These are phyloP conservation scores for Neofelis nebulosa DNA, from an alignment of 2,113 vertebrate genomes.

Conservation along the genomic window DNA sequence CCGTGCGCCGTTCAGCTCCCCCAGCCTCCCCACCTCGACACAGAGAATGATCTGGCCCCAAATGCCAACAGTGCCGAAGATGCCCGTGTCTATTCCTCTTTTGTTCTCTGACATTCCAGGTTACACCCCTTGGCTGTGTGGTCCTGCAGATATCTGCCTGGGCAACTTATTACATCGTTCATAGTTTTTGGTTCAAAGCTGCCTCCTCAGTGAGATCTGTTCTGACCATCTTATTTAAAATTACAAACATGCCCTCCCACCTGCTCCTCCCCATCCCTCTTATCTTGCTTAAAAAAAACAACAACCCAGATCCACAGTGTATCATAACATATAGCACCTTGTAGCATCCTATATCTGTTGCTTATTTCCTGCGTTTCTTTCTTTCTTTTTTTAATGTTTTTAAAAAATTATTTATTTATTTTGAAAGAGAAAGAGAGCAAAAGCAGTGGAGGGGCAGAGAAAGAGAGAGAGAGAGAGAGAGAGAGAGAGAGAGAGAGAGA, in stretches of 20 bases:
- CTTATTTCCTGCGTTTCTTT: not conserved
- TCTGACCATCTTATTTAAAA: not conserved
- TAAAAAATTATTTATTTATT: too few species aligned
- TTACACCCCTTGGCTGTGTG: fast-evolving
- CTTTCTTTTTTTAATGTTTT: too few species aligned
- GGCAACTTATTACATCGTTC: not conserved
- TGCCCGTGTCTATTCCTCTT: not conserved
- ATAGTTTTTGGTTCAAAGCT: not conserved
- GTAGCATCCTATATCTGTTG: not conserved
- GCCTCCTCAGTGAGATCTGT: not conserved
- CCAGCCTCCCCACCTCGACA: too few species aligned
- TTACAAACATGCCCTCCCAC: not conserved
- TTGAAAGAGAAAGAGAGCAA: too few species aligned
- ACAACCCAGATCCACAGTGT: not conserved
- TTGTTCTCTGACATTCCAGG: too few species aligned
- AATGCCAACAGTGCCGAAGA: not conserved
- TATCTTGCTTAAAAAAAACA: not conserved
- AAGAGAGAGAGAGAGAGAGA: too few species aligned
- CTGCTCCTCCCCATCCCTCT: not conserved
- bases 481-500: too few species aligned
- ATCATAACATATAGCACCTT: not conserved
- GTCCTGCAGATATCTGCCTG: not conserved
- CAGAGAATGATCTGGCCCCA: not conserved
- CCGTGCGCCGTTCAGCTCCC: not conserved
- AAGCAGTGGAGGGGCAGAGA: too few species aligned